Conservation (phyloP, 2,797 vertebrate genomes). For the Gambelia wislizenii region DNA sequence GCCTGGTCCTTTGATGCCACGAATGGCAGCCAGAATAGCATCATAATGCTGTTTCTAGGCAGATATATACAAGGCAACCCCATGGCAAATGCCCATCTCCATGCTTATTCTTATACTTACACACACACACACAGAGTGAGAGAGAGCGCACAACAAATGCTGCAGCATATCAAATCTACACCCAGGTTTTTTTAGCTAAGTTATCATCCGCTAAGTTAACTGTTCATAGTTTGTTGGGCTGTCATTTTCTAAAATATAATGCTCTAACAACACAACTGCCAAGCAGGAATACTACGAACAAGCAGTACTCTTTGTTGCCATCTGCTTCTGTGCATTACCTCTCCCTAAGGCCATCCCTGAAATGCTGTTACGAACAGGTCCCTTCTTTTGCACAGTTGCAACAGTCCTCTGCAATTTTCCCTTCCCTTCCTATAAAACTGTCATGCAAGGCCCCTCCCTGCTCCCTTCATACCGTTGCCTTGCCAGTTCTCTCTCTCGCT, state of each 20-base stretch:
- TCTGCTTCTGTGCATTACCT: not conserved
- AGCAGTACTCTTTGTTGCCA: not conserved
- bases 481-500: slow-evolving; percentile 86
- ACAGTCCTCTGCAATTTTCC: not conserved
- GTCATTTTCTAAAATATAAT: not conserved
- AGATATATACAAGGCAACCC: not conserved
- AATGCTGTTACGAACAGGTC: not conserved
- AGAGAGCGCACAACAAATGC: too few species aligned
- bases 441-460: too few species aligned
- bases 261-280: not conserved
- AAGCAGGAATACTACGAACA: not conserved
- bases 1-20: not conserved
- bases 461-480: slow-evolving; percentile 82
- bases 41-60: not conserved
- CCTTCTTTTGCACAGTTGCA: not conserved
- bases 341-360: not conserved
- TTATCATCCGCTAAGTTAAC: not conserved
- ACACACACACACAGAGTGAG: not conserved
- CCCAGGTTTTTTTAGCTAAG: too few species aligned
- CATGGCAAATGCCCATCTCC: too few species aligned
- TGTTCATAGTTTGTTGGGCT: not conserved
- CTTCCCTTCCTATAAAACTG: not conserved
- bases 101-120: not conserved
- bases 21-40: not conserved
- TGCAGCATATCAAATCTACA: too few species aligned